phyloP scores from a whole-genome alignment of 2,888 invertebrate species.

The Xylophagus ater region DNA sequence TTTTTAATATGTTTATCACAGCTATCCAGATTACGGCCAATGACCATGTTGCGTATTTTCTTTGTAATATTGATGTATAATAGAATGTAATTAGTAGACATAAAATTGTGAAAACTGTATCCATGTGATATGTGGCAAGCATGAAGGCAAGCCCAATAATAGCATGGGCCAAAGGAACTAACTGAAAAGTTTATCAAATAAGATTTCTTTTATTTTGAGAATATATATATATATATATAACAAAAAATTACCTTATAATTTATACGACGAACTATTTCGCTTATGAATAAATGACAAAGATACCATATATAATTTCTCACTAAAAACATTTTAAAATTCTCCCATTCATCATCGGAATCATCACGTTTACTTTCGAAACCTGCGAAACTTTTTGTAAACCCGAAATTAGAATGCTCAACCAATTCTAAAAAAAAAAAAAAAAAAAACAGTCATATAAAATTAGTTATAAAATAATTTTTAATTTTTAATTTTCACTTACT shows the following conservation, averaged over 20 bases:
- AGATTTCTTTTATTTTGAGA: constrained; percentile 7
- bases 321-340: constrained; percentile 30
- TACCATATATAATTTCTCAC: constrained; percentile 29
- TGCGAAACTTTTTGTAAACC: constrained; percentile 22
- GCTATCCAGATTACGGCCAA: constrained; percentile 21
- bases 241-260: constrained; percentile 11
- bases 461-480: not conserved
- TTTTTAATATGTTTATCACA: constrained; percentile 15
- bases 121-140: constrained; percentile 20
- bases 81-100: constrained; percentile 27
- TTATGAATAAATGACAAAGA: constrained; percentile 26
- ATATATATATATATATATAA: not conserved
- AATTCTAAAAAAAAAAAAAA: constrained; percentile 18
- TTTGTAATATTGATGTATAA: constrained; percentile 18
- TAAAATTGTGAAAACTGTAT: constrained; percentile 21
- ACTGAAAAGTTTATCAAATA: constrained; percentile 8
- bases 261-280: constrained; percentile 16
- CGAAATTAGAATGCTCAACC: constrained; percentile 18
- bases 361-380: constrained; percentile 29
- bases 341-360: constrained; percentile 33
- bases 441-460: not conserved
- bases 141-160: constrained; percentile 26
- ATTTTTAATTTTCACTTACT: constrained; percentile 8
- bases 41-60: constrained; percentile 26
- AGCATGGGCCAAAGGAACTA: constrained; percentile 23